Evolutionary conservation across 2,113 vertebrate genomes (phyloP), one percentile per base, ranked within the genome.

Genomic region (Sardina pilchardus): DNA sequence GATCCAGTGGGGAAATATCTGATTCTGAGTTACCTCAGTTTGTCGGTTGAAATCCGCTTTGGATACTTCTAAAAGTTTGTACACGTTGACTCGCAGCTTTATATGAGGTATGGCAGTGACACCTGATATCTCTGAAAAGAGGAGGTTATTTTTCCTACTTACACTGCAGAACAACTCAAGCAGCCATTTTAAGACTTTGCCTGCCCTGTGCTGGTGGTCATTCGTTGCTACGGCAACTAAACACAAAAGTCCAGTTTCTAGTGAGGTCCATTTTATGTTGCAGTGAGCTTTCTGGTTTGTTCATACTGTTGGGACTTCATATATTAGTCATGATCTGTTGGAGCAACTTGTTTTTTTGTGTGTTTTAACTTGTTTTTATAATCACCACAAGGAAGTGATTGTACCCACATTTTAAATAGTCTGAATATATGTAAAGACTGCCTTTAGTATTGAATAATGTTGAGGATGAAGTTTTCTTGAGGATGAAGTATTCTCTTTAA

Each of bases 221-320:
- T 34, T 78, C 71, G 71, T 78, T 78, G 71, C 71, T 34, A 78
- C 14, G 71, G 71, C 30, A 78, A 78, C 71, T 36, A 36, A 78
- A 78, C 34, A 36, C 71, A 78, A 78, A 78, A 78, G 71, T 78
- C 71, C 71, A 36, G 71, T 78, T 78, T 78, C 71, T 36, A 78
- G 10, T 17, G 71, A 78, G 30, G 71, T 78, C 71, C 71, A 34
- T 78, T 78, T 34, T 78, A 78, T 78, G 71, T 14, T 75, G 5
- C 87, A 89, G 24, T 84, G 39, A 83, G 78, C 34, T 67, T 36
- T 44, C 45, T 86, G 81, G 21, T 81, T 17, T 63, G 43, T 34
- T 5, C 7, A 30, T 86, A 50, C 83, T 36, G 71, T 78, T 34
- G 71, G 16, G 71, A 78, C 71, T 5, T 59, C 0, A 59, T 19